Base-by-base conservation (phyloP, 2,797 vertebrate species). In the Emydoidea blandingii region DNA sequence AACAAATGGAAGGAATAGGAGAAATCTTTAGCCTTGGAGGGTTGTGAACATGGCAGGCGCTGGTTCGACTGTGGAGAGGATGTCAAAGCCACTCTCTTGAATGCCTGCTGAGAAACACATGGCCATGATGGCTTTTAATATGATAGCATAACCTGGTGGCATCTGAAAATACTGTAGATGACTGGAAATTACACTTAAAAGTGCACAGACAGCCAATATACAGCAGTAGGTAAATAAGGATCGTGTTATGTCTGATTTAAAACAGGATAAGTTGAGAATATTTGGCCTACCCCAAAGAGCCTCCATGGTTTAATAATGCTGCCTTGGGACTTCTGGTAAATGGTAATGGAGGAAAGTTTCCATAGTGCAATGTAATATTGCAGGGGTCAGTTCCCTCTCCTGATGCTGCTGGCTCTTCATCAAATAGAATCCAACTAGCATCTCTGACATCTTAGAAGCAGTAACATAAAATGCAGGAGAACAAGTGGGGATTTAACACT, bases 1-100 rank as follows among this genome's bases (percentile, higher is more conserved):
- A 85, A 78, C 8, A 83, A 91, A 62, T 11, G 85, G 88, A 95
- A 88, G 14, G 5, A 94, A 50, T n/a, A 91, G 81, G 86, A 62
- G 34, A 2, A 41, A 85, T 62, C 34, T 9, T 85, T 92, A 72
- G 52, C 3, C 74, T 57, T 31, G 79, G 12, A 65, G 12, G n/a
- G 16, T 9, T 88, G 5, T 76, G 83, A 96, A 92, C 93, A 74
- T 54, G 29, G 2, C 25, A 76, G 0, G 8, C 62, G 1, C 11
- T 87, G 88, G 68, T 89, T 94, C 79, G 83, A 6, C 14, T 87
- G 62, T 76, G 88, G 65, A 88, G 53, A 34, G 1, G 1, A 72
- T 88, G 56, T 92, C 41, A 93, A 85, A 90, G 12, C 1, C 47
- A 79, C 85, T 94, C 59, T n/a, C 5, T 57, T 44, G 90, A 85